phyloP scores from a whole-genome alignment of 2,113 vertebrate genomes.

The Saguinus imperator region DNA sequence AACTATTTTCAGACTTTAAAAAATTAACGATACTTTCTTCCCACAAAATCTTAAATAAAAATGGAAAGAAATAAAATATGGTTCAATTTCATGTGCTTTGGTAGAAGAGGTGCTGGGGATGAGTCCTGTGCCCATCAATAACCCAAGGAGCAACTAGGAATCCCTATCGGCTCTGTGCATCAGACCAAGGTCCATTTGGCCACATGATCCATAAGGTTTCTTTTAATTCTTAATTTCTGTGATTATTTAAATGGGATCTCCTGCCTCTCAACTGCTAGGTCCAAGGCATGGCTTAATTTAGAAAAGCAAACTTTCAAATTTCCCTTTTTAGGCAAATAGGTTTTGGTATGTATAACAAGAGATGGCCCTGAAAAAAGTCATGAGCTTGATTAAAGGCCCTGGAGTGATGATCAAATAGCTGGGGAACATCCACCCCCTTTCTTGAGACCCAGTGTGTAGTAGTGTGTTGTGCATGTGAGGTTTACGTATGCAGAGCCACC shows the following conservation, averaged over 20 bases:
- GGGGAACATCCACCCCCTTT: not conserved
- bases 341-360: not conserved
- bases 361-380: not conserved
- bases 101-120: not conserved
- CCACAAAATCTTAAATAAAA: not conserved
- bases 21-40: not conserved
- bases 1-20: not conserved
- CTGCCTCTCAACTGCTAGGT: not conserved
- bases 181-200: not conserved
- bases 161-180: not conserved
- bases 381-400: not conserved
- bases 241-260: not conserved
- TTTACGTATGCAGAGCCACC: not conserved
- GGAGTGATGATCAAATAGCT: not conserved
- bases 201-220: not conserved
- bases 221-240: slow-evolving; percentile 28
- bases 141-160: not conserved
- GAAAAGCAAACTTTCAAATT: slow-evolving; percentile 25
- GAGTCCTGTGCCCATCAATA: not conserved
- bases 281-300: slow-evolving; percentile 10
- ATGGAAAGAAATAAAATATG: not conserved
- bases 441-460: not conserved
- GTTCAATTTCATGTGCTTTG: not conserved
- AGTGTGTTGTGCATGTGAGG: no score
- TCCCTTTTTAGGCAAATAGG: not conserved